These are phyloP conservation scores for Acanthurus tractus DNA, from an alignment of 2,797 vertebrate species.

Conservation along the genomic window DNA sequence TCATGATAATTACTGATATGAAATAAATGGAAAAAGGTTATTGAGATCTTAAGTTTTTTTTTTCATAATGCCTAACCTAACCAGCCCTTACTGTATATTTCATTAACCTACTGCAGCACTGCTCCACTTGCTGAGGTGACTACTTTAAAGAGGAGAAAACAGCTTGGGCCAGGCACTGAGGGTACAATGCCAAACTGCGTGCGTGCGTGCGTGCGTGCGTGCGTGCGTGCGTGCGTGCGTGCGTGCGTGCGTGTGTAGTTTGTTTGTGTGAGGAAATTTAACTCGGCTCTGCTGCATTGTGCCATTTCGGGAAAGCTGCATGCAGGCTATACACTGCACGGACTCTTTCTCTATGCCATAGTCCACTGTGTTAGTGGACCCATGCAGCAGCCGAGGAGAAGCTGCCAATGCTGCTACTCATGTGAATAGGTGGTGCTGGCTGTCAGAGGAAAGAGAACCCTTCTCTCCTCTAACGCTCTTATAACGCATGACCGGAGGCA, in stretches of 20 bases:
- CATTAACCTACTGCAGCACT: slow-evolving; percentile 44
- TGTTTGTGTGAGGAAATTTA: slow-evolving; percentile 16
- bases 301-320: slow-evolving; percentile 45
- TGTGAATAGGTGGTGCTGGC: slow-evolving; percentile 26
- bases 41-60: too few species aligned
- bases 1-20: too few species aligned
- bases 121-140: slow-evolving; percentile 65
- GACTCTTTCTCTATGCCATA: neutral
- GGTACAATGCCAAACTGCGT: slow-evolving; percentile 15
- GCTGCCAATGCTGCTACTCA: slow-evolving; percentile 9
- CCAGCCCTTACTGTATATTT: slow-evolving; percentile 25
- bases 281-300: slow-evolving; percentile 44
- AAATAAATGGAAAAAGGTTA: too few species aligned
- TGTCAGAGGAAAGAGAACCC: slow-evolving; percentile 20
- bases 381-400: slow-evolving; percentile 36
- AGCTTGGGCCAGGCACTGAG: slow-evolving; percentile 35
- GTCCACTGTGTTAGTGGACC: slow-evolving; percentile 24
- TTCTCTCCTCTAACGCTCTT: slow-evolving; percentile 26
- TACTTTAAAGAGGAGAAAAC: slow-evolving; percentile 53
- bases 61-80: too few species aligned
- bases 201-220: slow-evolving; percentile 2
- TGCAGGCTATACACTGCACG: slow-evolving; percentile 44
- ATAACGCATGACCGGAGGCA: slow-evolving; percentile 39
- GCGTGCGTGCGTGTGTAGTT: too few species aligned
- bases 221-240: neutral